These are phyloP conservation scores for Mercenaria mercenaria DNA, from an alignment of 1,140 invertebrate species.

Conservation along the genomic window DNA sequence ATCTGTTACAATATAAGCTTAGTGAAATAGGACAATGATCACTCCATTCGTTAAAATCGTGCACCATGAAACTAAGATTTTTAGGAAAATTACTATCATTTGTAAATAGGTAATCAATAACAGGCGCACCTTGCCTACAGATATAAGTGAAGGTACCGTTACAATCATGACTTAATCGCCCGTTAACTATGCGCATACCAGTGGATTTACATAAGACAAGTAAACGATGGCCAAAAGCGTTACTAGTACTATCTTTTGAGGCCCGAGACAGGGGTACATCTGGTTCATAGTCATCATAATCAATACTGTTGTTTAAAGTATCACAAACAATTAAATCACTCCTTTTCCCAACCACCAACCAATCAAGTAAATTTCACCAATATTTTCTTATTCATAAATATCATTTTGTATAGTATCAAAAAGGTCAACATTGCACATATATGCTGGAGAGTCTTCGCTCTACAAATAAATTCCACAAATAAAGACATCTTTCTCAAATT, in stretches of 20 bases:
- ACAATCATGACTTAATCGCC: background rate
- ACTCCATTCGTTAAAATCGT: background rate
- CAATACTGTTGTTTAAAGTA: background rate
- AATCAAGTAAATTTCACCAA: background rate
- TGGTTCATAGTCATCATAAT: background rate
- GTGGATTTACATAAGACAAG: slow-evolving; percentile 10
- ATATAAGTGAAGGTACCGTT: background rate
- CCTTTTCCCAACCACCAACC: background rate
- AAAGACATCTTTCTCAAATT: background rate
- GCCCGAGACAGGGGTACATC: background rate
- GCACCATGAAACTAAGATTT: background rate
- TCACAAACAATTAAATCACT: slow-evolving; percentile 1
- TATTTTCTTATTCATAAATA: background rate
- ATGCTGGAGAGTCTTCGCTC: slow-evolving; percentile 2
- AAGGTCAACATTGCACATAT: slow-evolving; percentile 14
- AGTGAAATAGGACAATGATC: background rate
- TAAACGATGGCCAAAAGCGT: background rate
- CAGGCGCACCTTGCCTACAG: background rate
- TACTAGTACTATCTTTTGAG: background rate
- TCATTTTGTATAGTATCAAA: background rate
- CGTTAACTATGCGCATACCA: background rate
- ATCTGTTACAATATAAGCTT: no score
- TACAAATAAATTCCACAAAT: background rate
- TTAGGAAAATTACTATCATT: background rate
- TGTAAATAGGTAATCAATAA: slow-evolving; percentile 17